These are phyloP conservation scores for Spisula subtruncata DNA, from an alignment of 2,888 invertebrate genomes.

Conservation along the genomic window DNA sequence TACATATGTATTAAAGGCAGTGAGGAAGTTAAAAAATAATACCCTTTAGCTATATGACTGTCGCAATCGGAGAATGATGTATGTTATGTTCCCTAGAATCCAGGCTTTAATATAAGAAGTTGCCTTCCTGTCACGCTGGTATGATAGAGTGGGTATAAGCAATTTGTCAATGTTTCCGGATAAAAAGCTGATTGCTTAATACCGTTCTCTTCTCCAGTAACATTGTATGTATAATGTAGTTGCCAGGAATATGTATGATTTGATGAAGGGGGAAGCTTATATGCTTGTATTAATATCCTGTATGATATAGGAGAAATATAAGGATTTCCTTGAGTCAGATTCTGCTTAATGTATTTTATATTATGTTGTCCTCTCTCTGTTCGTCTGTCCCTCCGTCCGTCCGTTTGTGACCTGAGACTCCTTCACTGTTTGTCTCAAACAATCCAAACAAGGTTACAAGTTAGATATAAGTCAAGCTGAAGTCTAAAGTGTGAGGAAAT, in stretches of 20 bases:
- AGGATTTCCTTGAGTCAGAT: not conserved
- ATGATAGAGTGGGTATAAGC: constrained; percentile 6
- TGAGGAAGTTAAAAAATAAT: constrained; percentile 9
- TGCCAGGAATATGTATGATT: not conserved
- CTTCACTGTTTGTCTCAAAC: too few species aligned
- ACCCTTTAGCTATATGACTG: not conserved
- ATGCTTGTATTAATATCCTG: constrained; percentile 5
- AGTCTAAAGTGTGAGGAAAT: too few species aligned
- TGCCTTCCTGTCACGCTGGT: not conserved
- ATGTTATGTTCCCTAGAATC: not conserved
- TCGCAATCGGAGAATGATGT: not conserved
- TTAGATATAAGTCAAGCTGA: too few species aligned
- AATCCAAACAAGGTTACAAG: too few species aligned
- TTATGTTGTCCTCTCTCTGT: too few species aligned
- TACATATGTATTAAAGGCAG: not conserved
- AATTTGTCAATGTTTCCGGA: constrained; percentile 8
- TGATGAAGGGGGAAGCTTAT: not conserved
- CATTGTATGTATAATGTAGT: not conserved
- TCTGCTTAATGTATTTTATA: not conserved
- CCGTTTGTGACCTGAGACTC: too few species aligned
- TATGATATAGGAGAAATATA: not conserved
- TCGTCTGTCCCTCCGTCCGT: too few species aligned
- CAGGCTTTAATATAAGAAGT: not conserved
- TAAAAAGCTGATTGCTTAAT: not conserved
- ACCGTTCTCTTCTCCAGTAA: not conserved